Evolutionary conservation across 2,888 invertebrate genomes (phyloP).

Genomic region (Coenonympha arcania): DNA sequence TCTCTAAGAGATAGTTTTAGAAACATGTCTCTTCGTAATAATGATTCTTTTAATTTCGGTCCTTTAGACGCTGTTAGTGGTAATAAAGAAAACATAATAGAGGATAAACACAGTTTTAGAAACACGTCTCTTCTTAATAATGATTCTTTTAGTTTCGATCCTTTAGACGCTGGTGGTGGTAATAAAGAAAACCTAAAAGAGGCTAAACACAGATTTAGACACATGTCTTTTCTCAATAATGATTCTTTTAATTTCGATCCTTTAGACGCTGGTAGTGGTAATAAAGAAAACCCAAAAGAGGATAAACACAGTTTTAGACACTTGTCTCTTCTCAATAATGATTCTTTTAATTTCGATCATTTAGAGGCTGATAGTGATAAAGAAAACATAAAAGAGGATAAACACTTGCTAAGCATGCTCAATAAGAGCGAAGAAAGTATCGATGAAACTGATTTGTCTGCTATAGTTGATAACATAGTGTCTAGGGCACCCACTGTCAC

Average conservation of each 20-base stretch:
- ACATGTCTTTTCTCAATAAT: conserved; percentile 36
- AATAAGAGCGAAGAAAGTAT: conserved; percentile 37
- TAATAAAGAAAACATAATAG: conserved; percentile 33
- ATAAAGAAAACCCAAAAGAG: conserved; percentile 34
- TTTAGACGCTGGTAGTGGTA: conserved; percentile 2
- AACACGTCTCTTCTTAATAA: conserved; percentile 38
- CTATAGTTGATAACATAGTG: conserved; percentile 58
- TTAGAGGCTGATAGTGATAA: conserved; percentile 24
- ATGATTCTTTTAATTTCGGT: conserved; percentile 20
- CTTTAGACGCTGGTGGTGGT: conserved; percentile 2
- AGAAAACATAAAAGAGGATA: conserved; percentile 32
- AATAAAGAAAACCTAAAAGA: conserved; percentile 34
- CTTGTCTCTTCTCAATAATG: conserved; percentile 35
- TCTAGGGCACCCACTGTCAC: conserved; percentile 41
- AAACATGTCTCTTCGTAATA: conserved; percentile 37
- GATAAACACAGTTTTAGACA: conserved; percentile 46
- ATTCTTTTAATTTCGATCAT: conserved; percentile 15
- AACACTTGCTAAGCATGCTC: conserved; percentile 43
- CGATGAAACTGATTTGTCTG: conserved; percentile 50
- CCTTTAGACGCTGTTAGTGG: conserved; percentile 2
- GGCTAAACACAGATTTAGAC: conserved; percentile 45
- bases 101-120: conserved; percentile 43
- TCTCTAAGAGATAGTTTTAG: conserved; percentile 42
- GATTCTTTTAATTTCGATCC: conserved; percentile 15
- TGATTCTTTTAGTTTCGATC: conserved; percentile 14